Conservation (phyloP, 2,797 vertebrate genomes). For the Sylvia borin region DNA sequence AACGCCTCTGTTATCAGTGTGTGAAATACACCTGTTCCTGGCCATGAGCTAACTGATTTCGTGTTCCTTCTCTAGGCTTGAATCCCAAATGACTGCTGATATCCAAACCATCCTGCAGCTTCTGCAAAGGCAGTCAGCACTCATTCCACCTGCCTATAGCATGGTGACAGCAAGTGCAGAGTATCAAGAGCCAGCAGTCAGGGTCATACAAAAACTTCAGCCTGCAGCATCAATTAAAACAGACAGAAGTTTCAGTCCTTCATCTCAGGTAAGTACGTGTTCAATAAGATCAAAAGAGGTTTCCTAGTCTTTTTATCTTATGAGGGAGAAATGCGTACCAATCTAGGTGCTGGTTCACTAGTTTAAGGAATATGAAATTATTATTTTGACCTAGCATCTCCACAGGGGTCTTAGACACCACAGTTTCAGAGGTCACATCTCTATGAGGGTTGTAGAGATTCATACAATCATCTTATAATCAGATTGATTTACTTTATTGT, state of each 20-base stretch:
- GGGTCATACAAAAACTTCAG: slow-evolving; percentile 72
- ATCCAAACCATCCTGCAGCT: slow-evolving; percentile 95
- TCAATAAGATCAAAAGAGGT: not conserved
- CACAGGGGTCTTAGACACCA: not conserved
- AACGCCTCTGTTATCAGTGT: not conserved
- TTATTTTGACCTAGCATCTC: not conserved
- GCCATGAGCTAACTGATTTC: not conserved
- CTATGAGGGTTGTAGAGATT: not conserved
- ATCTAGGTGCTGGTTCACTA: not conserved
- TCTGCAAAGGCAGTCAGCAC: slow-evolving; percentile 88
- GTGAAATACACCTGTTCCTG: not conserved
- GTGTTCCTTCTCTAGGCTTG: slow-evolving; percentile 81
- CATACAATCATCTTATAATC: not conserved
- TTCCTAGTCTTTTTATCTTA: not conserved
- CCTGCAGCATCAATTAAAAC: slow-evolving; percentile 81
- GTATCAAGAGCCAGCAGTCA: slow-evolving; percentile 82
- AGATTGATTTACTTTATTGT: not conserved
- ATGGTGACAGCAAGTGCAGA: slow-evolving; percentile 87
- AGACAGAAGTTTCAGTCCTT: slow-evolving; percentile 83
- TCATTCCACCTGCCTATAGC: slow-evolving; percentile 94
- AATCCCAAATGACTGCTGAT: slow-evolving; percentile 95
- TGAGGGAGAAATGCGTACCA: not conserved
- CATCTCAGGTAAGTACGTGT: slow-evolving; percentile 75
- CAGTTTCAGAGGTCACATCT: not conserved
- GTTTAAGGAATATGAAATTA: not conserved